Percentiles rank a stretch among this genome's conserved stretches.
These are phyloP conservation scores for Morpho achilles DNA, from an alignment of 2,888 invertebrate genomes.

Conservation along the genomic window DNA sequence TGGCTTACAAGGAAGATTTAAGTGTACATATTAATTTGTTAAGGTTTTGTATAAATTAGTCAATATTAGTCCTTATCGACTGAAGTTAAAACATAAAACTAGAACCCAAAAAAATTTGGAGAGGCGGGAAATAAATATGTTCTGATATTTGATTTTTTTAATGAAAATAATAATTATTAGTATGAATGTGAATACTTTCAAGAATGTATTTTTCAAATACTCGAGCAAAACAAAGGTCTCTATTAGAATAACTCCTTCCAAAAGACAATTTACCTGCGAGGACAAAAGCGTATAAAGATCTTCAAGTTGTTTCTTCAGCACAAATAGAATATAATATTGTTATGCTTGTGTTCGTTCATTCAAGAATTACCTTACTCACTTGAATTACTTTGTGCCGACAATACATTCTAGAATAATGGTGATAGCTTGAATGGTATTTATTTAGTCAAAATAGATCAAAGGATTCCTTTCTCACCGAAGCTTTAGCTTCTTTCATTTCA, in stretches of 20 bases:
- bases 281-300: slow-evolving; percentile 43
- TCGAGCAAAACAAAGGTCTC: slow-evolving; percentile 16
- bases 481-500: no score
- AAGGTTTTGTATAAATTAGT: no score
- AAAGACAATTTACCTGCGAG: slow-evolving; percentile 37
- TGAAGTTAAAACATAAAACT: not conserved
- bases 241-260: slow-evolving; percentile 25
- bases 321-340: slow-evolving; percentile 64
- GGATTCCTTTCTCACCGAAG: no score
- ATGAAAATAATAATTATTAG: no score
- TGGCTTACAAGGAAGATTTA: no score
- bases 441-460: slow-evolving; percentile 2
- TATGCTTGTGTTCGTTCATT: slow-evolving; percentile 61
- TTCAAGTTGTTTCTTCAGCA: slow-evolving; percentile 51
- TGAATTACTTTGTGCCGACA: slow-evolving; percentile 20
- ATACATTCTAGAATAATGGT: slow-evolving; percentile 6
- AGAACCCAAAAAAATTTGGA: not conserved
- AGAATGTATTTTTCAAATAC: no score
- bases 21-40: no score
- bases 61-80: no score
- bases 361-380: slow-evolving; percentile 46
- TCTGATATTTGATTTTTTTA: no score
- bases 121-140: no score
- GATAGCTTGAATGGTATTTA: not conserved
- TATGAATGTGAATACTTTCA: no score